Base-by-base conservation (phyloP, 2,113 vertebrate species). In the Entomyzon cyanotis region DNA sequence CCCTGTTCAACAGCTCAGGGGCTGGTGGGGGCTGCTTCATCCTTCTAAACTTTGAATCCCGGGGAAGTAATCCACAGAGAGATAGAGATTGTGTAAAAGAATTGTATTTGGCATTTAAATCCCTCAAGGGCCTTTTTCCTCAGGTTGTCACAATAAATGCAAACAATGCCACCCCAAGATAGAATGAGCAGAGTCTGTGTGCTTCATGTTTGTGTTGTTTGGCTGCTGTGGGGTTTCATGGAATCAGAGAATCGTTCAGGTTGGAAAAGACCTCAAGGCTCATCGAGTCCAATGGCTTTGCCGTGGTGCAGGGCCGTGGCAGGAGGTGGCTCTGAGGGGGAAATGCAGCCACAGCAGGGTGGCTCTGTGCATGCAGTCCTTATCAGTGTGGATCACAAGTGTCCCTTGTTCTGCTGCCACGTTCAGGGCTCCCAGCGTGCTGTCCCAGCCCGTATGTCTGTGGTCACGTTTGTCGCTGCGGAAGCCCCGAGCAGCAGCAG, bases 241-340 rank as follows among this genome's bases (percentile, higher is more conserved):
- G 69, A 33, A 8, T 21, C 68, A 20, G 37, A 9, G 83, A 58
- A 42, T 19, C 0, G 1, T 37, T 67, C 59, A 5, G 33, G 28
- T 24, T n/a, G 69, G 60, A 30, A 74, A 52, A 75, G 28, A 30
- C 60, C 69, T 52, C 52, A 6, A 2, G 44, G 37, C 27, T 68
- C 25, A 9, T 3, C 0, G 9, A 52, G 39, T 52, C 37, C 84
- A 11, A 1, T 0, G 1, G 37, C 63, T 37, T 23, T 68, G 37
- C 71, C 0, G 1, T 23, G 47, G 58, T 84, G 58, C 47, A 0
- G 11, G 39, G 80, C 55, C 2, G 2, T 52, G 77, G 73, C n/a
- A 53, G 56, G 76, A 53, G 65, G 35, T 19, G 47, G 30, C 68
- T 76, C 60, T 14, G 41, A 41, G 39, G 62, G 62, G 62, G 37